A percentile compares a stretch with the other conserved stretches of the same genome.
phyloP scores from a whole-genome alignment of 2,113 vertebrate genomes.

The Puntigrus tetrazona region DNA sequence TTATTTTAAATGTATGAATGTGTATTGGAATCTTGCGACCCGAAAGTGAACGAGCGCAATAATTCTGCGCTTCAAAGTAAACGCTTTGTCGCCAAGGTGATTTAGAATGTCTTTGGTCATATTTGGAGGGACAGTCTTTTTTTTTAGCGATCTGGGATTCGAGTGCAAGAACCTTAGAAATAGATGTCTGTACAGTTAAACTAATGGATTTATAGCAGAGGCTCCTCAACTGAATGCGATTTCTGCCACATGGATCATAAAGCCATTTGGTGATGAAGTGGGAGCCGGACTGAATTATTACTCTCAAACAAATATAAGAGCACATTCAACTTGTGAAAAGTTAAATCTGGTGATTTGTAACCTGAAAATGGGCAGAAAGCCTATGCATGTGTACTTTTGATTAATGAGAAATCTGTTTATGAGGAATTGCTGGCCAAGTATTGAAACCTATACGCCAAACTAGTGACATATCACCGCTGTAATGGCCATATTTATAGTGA shows the following conservation, averaged over 20 bases:
- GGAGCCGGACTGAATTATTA: constrained; percentile 24
- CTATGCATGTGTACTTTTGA: constrained; percentile 11
- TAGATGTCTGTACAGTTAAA: constrained; percentile 10
- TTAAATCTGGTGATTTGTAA: constrained; percentile 15
- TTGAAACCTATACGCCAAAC: constrained; percentile 27
- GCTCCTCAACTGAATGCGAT: constrained; percentile 18
- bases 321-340: constrained; percentile 28
- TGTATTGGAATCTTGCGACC: not conserved
- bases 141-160: not conserved
- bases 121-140: not conserved
- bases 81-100: not conserved
- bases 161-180: not conserved
- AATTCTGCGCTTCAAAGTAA: not conserved
- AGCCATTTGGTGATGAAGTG: constrained; percentile 24
- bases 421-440: constrained; percentile 20
- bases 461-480: constrained; percentile 48
- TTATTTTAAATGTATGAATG: constrained; percentile 5
- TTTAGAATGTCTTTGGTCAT: not conserved
- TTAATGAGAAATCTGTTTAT: constrained; percentile 4
- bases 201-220: constrained; percentile 21
- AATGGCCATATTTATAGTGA: constrained; percentile 60
- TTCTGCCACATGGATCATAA: constrained; percentile 35
- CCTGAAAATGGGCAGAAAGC: not conserved
- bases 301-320: constrained; percentile 37
- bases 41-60: not conserved